Base-by-base conservation (phyloP, 2,113 vertebrate species). In the Accipiter virgatus region DNA sequence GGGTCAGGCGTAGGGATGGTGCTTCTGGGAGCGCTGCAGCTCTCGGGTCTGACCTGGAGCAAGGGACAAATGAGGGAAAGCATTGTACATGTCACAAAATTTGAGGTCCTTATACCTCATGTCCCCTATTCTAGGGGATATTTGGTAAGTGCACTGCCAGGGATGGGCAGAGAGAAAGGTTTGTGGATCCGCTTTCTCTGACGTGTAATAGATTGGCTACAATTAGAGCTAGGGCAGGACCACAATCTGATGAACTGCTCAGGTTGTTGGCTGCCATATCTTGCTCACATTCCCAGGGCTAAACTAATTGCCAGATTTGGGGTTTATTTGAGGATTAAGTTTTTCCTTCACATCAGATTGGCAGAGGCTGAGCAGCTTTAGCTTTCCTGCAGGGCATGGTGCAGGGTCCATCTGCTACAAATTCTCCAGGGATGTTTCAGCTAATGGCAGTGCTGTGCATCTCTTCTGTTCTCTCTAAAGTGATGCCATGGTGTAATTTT, bases 241-340 rank as follows among this genome's bases (percentile, higher is more conserved):
- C 16, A 55, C 61, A 85, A 10, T 67, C 66, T 56, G 79, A 86
- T 25, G 77, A 34, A 68, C 23, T 61, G 86, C 66, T 86, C 25
- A 38, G 25, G 22, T 32, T 77, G 26, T 31, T 90, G 62, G 36
- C 63, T 90, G 58, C 15, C 31, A 8, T 61, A 61, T 31, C 70
- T 73, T 82, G 27, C 31, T 90, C 32, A 38, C 29, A 48, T 73
- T 90, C 63, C 40, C 48, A 32, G 17, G 45, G 55, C 53, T 71
- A 86, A 95, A 53, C 21, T 80, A 81, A 61, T 81, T 66, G 58
- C 42, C 55, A 74, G 47, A 55, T 83, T 70, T 71, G 25, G 22
- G 53, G 32, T 83, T 93, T 92, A 67, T 86, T 38, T 95, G n/a
- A 78, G 73, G 55, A 84, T 94, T 95, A 83, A 73, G 52, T 50